Evolutionary conservation across 2,113 vertebrate species (phyloP).

Genomic region (Heterotilapia buettikoferi): DNA sequence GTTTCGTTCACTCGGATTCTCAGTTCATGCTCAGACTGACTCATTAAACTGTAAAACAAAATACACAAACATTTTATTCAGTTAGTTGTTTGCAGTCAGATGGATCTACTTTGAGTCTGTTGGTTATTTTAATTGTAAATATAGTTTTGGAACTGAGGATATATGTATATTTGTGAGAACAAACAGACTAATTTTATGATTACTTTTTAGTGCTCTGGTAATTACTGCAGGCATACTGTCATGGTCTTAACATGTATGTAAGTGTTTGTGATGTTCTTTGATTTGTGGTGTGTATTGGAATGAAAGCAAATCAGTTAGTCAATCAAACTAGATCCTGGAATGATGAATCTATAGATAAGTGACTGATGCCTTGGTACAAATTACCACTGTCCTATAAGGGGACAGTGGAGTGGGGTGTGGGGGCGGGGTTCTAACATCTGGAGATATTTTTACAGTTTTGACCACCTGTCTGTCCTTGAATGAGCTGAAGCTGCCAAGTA

Average conservation of each 20-base stretch:
- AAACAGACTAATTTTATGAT: not conserved
- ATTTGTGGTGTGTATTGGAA: not conserved
- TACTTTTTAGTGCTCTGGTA: not conserved
- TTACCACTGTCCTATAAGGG: not conserved
- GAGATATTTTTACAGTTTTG: not conserved
- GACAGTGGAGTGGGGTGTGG: not conserved
- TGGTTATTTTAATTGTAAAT: not conserved
- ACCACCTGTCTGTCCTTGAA: slow-evolving; percentile 25
- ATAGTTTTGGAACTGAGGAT: not conserved
- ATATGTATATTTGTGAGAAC: not conserved
- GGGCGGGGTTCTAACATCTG: not conserved
- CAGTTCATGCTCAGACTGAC: not conserved
- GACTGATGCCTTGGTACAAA: not conserved
- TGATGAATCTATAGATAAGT: not conserved
- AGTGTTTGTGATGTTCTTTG: not conserved
- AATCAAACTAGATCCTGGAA: not conserved
- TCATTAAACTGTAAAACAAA: not conserved
- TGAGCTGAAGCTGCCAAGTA: slow-evolving; percentile 9
- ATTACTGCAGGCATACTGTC: not conserved
- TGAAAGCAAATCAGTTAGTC: not conserved
- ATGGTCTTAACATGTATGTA: not conserved
- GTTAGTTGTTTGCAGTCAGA: not conserved
- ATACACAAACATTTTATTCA: not conserved
- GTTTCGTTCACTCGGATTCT: not conserved
- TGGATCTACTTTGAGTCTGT: not conserved